Base-by-base conservation (phyloP, 1,140 invertebrate genomes). In the Drosophila suzukii region DNA sequence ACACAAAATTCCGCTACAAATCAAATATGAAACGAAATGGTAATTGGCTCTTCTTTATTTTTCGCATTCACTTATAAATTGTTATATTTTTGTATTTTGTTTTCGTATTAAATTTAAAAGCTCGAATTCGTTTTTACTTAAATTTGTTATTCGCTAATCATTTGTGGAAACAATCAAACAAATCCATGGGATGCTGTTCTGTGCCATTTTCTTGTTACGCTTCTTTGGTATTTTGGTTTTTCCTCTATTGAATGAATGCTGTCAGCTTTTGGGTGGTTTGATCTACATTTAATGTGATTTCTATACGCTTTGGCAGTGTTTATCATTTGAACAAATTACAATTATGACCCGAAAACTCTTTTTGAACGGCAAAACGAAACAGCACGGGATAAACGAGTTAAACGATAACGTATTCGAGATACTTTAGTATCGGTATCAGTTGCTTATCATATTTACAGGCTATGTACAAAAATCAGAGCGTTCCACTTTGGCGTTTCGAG, bases 271-370 rank as follows among this genome's bases (percentile, higher is more conserved):
- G 66, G 58, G 53, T 68, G 47, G 61, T 47, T 67, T 67, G 51
- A 60, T 75, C 61, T 65, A 79, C 59, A 85, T 81, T 79, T 77
- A 49, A 77, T 65, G 77, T 89, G 84, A 89, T 89, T 89, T 81
- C 85, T 80, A 84, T 89, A 89, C 84, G 84, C 84, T 78, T 89
- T 89, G 84, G 84, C 84, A 89, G 84, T 89, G 84, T 89, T 89
- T 89, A 74, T 84, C 58, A 75, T 89, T 89, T 84, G 77, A 89
- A 89, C 76, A 78, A 88, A 88, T 84, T 66, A 70, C 58, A 80
- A 75, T 49, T 71, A 56, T 55, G 43, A 70, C 74, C 55, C 67
- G 62, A 77, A 78, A 74, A 66, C 60, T 58, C 41, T 53, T 47
- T 20, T 43, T 39, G 51, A 60, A 72, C 66, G 47, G 67, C 65